Evolutionary conservation across 2,113 vertebrate genomes (phyloP).

Genomic region (Psilopsiagon aymara): DNA sequence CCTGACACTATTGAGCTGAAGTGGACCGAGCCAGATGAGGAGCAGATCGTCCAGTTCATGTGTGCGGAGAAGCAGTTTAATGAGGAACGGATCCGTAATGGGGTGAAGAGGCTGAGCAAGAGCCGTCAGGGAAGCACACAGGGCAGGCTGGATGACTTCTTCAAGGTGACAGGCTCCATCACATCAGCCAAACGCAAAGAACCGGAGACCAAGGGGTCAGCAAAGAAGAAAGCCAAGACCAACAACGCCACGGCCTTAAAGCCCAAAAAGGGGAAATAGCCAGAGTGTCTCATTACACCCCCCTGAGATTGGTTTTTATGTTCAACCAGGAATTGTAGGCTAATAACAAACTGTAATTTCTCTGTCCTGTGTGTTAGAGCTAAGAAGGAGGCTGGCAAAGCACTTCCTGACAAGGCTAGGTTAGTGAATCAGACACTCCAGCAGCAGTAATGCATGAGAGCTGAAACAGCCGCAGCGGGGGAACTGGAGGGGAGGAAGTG

Average conservation of each 20-base stretch:
- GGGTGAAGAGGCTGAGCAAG: conserved; percentile 87
- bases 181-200: conserved; percentile 92
- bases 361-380: not conserved
- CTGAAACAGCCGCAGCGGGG: not conserved
- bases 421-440: not conserved
- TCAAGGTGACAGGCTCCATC: conserved; percentile 92
- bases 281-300: rapidly evolving
- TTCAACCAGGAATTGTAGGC: not conserved
- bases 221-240: conserved; percentile 91
- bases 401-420: not conserved
- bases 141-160: conserved; percentile 94
- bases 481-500: not conserved
- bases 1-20: conserved; percentile 82
- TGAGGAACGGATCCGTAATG: conserved; percentile 91
- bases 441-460: not conserved
- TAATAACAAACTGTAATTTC: not conserved
- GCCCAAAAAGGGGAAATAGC: conserved; percentile 84
- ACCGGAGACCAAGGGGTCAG: conserved; percentile 82
- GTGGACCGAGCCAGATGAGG: conserved; percentile 90
- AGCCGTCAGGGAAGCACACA: conserved; percentile 95
- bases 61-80: conserved; percentile 95
- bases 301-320: not conserved
- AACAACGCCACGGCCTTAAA: conserved; percentile 69
- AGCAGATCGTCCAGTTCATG: conserved; percentile 87
- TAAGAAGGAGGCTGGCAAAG: not conserved